A percentile compares a stretch with the other conserved stretches of the same genome.
Evolutionary conservation across 2,888 invertebrate genomes (phyloP).

Genomic region (Agonopterix subpropinquella): DNA sequence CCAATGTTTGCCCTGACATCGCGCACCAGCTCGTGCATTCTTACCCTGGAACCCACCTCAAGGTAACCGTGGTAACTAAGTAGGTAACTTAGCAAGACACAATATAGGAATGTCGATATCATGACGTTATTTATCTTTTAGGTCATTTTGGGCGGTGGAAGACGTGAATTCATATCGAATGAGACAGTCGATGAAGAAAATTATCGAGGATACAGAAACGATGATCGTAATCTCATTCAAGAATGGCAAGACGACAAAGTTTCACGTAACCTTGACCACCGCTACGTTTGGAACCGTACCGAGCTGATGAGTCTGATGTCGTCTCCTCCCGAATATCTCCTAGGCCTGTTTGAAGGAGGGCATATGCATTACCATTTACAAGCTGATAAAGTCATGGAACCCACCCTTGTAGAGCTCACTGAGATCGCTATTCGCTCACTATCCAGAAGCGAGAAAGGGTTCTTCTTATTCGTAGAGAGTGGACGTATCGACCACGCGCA

Average conservation of each 20-base stretch:
- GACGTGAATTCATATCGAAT: conserved; percentile 77
- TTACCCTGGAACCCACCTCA: conserved; percentile 79
- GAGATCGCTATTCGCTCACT: conserved; percentile 82
- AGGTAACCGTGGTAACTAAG: conserved; percentile 49
- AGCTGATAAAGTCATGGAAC: conserved; percentile 45
- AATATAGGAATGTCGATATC: neutral
- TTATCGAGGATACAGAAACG: conserved; percentile 57
- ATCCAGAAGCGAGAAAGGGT: conserved; percentile 79
- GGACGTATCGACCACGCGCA: conserved; percentile 82
- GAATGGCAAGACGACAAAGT: conserved; percentile 77
- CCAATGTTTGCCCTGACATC: conserved; percentile 76
- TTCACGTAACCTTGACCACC: conserved; percentile 37
- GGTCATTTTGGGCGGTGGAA: conserved; percentile 85
- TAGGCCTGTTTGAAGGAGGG: conserved; percentile 78
- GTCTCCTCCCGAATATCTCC: conserved; percentile 54
- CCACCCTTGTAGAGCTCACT: conserved; percentile 63
- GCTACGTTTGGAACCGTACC: conserved; percentile 76
- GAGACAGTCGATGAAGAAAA: conserved; percentile 69
- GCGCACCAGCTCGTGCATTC: conserved; percentile 79
- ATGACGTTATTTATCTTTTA: conserved; percentile 21
- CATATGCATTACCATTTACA: conserved; percentile 82
- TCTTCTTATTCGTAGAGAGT: conserved; percentile 85
- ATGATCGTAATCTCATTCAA: conserved; percentile 79
- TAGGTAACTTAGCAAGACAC: neutral
- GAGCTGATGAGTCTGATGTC: conserved; percentile 55